A percentile compares a stretch with the other conserved stretches of the same genome.
Evolutionary conservation across 2,888 invertebrate genomes (phyloP).

Genomic region (Mermis nigrescens): DNA sequence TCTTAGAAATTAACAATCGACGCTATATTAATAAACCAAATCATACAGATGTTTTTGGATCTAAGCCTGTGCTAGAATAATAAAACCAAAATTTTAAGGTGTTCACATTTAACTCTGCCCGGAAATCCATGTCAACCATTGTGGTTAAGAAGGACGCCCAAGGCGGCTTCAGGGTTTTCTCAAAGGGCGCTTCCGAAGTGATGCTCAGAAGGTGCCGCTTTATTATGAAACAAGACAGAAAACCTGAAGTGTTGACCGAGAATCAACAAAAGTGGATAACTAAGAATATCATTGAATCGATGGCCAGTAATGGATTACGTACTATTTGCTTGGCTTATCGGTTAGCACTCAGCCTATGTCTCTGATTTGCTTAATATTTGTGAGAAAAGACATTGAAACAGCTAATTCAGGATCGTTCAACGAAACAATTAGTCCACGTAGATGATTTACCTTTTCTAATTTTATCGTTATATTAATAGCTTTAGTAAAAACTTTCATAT

Average conservation of each 20-base stretch:
- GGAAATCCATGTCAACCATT: slow-evolving; percentile 41
- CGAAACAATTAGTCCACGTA: too few relatives aligned
- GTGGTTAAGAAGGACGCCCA: slow-evolving; percentile 15
- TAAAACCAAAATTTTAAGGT: slow-evolving; percentile 22
- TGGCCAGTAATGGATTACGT: slow-evolving; percentile 38
- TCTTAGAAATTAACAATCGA: background rate
- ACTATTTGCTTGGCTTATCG: slow-evolving; percentile 40
- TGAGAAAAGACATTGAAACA: too few relatives aligned
- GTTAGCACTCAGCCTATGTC: too few relatives aligned
- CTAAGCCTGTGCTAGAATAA: background rate
- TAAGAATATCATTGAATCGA: slow-evolving; percentile 35
- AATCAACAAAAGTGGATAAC: slow-evolving; percentile 32
- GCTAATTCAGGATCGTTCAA: too few relatives aligned
- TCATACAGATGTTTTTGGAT: background rate
- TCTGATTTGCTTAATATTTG: too few relatives aligned
- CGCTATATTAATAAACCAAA: background rate
- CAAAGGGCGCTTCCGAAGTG: slow-evolving; percentile 40
- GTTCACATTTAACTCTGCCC: slow-evolving; percentile 40
- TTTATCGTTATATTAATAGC: too few relatives aligned
- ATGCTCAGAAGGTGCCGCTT: slow-evolving; percentile 36
- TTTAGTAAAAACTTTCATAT: too few relatives aligned
- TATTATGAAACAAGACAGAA: slow-evolving; percentile 30
- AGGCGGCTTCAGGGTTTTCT: slow-evolving; percentile 35
- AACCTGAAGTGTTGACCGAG: slow-evolving; percentile 29
- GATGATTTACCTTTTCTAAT: too few relatives aligned